Base-by-base conservation (phyloP, 2,888 invertebrate species). In the Diarsia rubi region DNA sequence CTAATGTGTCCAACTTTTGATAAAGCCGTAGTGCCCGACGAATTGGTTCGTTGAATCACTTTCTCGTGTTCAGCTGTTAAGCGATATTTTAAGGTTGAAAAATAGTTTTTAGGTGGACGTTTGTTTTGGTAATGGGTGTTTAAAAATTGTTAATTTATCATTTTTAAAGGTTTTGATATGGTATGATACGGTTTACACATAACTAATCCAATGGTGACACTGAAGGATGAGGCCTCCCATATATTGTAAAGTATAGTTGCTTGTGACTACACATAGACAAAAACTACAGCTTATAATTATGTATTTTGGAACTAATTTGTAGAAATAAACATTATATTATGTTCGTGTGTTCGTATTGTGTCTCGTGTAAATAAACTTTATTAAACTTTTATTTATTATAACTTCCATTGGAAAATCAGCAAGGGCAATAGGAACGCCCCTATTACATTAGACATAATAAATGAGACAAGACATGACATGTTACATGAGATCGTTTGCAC, bases 1-100 rank as follows among this genome's bases (percentile, higher is more conserved):
- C 86, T 91, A 93, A 93, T 93, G 93, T 91, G 91, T 91, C 91
- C 90, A 92, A 93, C 92, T 93, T 92, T 93, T 93, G 93, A 93
- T 93, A 93, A 91, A 93, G 93, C 92, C 91, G 88, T 91, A 86
- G 82, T 84, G 83, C 87, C 85, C 91, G 87, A 92, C 90, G 90
- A 91, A 92, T 92, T 91, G 91, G 86, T 81, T 76, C 79, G 87
- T 81, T 82, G 86, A 88, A 92, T 91, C 90, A 91, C 91, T 92
- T 91, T 90, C 90, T 90, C 90, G 90, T 91, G 90, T 91, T 89
- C 87, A 88, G 79, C 83, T 79, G 78, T 73, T 87, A 86, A 86
- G 75, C 84, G 79, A 83, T 85, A 81, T 85, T 86, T 86, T 83
- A 86, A 83, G 69, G 76, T 64, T 52, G 67, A 68, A 68, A 57